These are phyloP conservation scores for Hypolimnas misippus DNA, from an alignment of 2,888 invertebrate genomes.

Conservation along the genomic window DNA sequence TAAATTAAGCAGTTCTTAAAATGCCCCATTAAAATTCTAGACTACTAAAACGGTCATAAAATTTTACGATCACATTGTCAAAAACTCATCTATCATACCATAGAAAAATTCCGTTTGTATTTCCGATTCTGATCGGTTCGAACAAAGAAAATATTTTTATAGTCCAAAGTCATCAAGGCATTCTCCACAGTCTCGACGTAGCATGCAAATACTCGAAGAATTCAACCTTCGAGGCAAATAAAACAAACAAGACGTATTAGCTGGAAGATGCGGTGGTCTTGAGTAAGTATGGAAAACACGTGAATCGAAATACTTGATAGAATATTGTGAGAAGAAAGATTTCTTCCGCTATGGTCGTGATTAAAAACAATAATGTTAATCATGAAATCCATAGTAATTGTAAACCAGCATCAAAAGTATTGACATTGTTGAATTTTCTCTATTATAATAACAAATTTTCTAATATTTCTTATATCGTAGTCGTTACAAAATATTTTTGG, in stretches of 20 bases:
- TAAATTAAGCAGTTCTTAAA: neutral
- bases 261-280: slow-evolving; percentile 35
- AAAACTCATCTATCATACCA: slow-evolving; percentile 21
- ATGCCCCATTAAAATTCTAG: neutral
- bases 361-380: too few relatives aligned
- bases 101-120: neutral
- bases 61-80: slow-evolving; percentile 19
- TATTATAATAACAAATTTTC: too few relatives aligned
- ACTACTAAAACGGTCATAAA: slow-evolving; percentile 5
- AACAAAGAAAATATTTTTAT: slow-evolving; percentile 25
- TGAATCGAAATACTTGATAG: slow-evolving; percentile 34
- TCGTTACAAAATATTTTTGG: too few relatives aligned
- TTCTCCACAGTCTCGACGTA: slow-evolving; percentile 9
- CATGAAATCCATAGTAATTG: too few relatives aligned
- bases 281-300: slow-evolving; percentile 19
- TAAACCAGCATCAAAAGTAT: too few relatives aligned
- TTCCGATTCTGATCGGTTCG: slow-evolving; percentile 1
- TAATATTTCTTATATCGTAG: too few relatives aligned
- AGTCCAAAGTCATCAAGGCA: slow-evolving; percentile 21
- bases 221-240: slow-evolving; percentile 24
- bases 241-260: slow-evolving; percentile 28
- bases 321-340: slow-evolving; percentile 35
- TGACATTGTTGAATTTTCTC: too few relatives aligned
- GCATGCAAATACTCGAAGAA: slow-evolving; percentile 38
- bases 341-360: slow-evolving; percentile 25